phyloP scores from a whole-genome alignment of 2,888 invertebrate species.

The Drosophila colorata region DNA sequence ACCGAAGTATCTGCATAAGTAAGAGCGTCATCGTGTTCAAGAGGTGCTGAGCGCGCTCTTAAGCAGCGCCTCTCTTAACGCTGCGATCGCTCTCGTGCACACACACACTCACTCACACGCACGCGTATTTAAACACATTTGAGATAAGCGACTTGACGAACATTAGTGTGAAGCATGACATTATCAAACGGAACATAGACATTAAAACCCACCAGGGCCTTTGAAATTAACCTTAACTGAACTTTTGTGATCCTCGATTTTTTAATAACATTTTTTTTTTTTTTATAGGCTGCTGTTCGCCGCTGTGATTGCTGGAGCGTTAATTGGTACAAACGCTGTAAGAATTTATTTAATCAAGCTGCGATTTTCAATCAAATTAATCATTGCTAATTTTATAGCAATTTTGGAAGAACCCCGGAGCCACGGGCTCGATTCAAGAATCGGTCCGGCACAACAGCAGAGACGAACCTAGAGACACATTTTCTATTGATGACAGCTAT shows the following conservation, averaged over 20 bases:
- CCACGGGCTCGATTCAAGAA: constrained; percentile 80
- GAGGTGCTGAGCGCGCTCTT: constrained; percentile 26
- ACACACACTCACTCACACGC: constrained; percentile 2
- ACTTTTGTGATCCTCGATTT: constrained; percentile 1
- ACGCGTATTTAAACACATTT: background rate
- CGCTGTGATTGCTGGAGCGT: constrained; percentile 82
- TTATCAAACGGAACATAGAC: constrained; percentile 9
- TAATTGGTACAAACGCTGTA: constrained; percentile 83
- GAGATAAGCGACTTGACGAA: constrained; percentile 34
- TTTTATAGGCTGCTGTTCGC: constrained; percentile 82
- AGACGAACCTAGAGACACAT: constrained; percentile 70
- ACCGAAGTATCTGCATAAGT: background rate
- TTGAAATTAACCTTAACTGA: constrained; percentile 3
- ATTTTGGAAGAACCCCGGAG: constrained; percentile 84
- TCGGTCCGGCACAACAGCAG: constrained; percentile 68
- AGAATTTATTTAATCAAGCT: constrained; percentile 34
- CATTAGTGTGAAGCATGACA: constrained; percentile 8
- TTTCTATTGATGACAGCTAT: constrained; percentile 82
- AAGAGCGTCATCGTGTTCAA: constrained; percentile 7
- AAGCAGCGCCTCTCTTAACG: constrained; percentile 27
- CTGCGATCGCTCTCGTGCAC: background rate
- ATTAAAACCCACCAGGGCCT: background rate
- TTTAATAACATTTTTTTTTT: constrained; percentile 4
- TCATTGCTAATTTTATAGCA: constrained; percentile 73
- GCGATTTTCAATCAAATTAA: constrained; percentile 1